A percentile compares a stretch with the other conserved stretches of the same genome.
Evolutionary conservation across 2,797 vertebrate genomes (phyloP).

Genomic region (Bradypus variegatus): DNA sequence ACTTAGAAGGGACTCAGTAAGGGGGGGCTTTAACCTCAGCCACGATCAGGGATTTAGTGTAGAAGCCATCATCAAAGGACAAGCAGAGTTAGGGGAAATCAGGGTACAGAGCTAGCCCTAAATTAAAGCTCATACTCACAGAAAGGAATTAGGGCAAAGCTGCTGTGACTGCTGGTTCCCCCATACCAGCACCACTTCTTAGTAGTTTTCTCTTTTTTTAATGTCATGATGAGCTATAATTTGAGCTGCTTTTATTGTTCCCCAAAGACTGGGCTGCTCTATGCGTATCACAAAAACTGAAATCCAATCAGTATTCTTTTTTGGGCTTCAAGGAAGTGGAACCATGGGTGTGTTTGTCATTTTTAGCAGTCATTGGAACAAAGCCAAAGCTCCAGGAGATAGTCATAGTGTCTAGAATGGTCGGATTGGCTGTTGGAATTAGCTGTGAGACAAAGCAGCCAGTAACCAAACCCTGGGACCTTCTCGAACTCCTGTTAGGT

Average conservation of each 20-base stretch:
- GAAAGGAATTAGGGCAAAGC: neutral
- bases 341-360: constrained; percentile 44
- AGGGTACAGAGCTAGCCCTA: neutral
- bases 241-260: constrained; percentile 42
- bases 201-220: constrained; percentile 6
- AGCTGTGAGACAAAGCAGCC: constrained; percentile 44
- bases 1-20: neutral
- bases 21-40: neutral
- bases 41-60: neutral
- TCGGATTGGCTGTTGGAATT: constrained; percentile 38
- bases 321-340: constrained; percentile 23
- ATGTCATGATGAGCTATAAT: constrained; percentile 42
- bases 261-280: constrained; percentile 33
- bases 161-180: neutral
- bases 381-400: constrained; percentile 49
- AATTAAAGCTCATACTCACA: neutral
- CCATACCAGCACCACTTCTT: neutral
- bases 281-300: constrained; percentile 47
- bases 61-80: neutral
- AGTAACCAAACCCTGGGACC: constrained; percentile 18
- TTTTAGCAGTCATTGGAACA: constrained; percentile 41
- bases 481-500: constrained; percentile 20
- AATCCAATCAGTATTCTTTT: constrained; percentile 31
- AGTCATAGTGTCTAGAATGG: neutral
- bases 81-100: neutral